These are phyloP conservation scores for Caenorhabditis macrosperma DNA, from an alignment of 2,888 invertebrate species.

Conservation along the genomic window DNA sequence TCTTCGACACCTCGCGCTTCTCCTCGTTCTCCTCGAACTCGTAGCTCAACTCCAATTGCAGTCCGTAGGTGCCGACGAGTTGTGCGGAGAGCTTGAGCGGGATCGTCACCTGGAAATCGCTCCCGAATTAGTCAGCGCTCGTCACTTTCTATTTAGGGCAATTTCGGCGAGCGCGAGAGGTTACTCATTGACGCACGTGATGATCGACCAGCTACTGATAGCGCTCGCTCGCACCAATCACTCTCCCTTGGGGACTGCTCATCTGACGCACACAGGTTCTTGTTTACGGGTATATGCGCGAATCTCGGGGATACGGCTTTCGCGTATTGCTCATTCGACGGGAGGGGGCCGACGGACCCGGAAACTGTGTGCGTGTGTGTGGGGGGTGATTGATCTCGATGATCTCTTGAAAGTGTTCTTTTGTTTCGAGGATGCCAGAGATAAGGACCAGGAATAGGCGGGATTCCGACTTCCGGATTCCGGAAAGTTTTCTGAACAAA, in stretches of 20 bases:
- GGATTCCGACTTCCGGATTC: too few relatives aligned
- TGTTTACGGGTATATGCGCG: slow-evolving; percentile 2
- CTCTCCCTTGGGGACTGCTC: not conserved
- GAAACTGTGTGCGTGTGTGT: not conserved
- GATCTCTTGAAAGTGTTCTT: too few relatives aligned
- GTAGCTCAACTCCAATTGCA: slow-evolving; percentile 59
- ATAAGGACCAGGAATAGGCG: too few relatives aligned
- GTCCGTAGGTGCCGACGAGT: slow-evolving; percentile 63
- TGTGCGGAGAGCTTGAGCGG: slow-evolving; percentile 66
- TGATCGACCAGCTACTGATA: too few relatives aligned
- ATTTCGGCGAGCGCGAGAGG: not conserved
- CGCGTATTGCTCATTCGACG: too few relatives aligned
- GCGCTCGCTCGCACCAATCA: not conserved
- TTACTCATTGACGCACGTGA: too few relatives aligned
- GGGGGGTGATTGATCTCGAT: too few relatives aligned
- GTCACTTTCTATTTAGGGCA: not conserved
- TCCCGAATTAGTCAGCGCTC: not conserved
- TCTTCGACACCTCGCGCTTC: not conserved
- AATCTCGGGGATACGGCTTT: not conserved
- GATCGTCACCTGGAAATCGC: slow-evolving; percentile 48
- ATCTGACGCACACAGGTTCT: slow-evolving; percentile 10
- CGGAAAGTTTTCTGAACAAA: too few relatives aligned
- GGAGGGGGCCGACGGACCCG: not conserved
- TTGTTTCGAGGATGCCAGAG: too few relatives aligned
- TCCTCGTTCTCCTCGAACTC: slow-evolving; percentile 4